Percentiles rank a stretch among this genome's conserved stretches.
Evolutionary conservation across 2,888 invertebrate species (phyloP).

Genomic region (Scaptomyza reducta): DNA sequence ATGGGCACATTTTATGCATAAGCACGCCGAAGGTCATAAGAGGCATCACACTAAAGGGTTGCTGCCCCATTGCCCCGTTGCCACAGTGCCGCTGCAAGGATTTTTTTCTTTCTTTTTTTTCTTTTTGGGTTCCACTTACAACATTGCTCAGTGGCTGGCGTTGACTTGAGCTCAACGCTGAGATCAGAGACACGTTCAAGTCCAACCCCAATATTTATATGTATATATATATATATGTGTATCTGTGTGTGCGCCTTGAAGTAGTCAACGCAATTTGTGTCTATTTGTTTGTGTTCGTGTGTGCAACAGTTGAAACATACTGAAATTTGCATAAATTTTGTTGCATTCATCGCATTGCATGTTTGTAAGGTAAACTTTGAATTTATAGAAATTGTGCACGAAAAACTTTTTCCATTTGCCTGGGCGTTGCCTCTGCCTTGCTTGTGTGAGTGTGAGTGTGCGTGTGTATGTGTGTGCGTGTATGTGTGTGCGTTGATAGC

Average conservation of each 20-base stretch:
- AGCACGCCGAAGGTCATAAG: conserved; percentile 64
- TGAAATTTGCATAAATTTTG: conserved; percentile 72
- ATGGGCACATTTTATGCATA: conserved; percentile 56
- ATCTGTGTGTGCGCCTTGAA: conserved; percentile 38
- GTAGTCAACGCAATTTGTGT: conserved; percentile 36
- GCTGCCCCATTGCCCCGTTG: conserved; percentile 1
- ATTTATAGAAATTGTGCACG: conserved; percentile 74
- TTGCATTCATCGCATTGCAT: conserved; percentile 31
- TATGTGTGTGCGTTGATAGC: conserved; percentile 51
- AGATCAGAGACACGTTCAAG: conserved; percentile 21
- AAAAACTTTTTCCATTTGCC: conserved; percentile 67
- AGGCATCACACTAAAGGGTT: conserved; percentile 43
- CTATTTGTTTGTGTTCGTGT: conserved; percentile 5
- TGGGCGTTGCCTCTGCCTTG: conserved; percentile 31
- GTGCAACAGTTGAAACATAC: conserved; percentile 73
- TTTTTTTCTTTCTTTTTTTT: too few relatives aligned
- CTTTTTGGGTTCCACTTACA: conserved; percentile 33
- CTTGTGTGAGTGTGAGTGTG: not conserved
- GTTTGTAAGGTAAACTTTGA: conserved; percentile 51
- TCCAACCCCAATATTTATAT: conserved; percentile 19
- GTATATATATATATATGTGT: not conserved
- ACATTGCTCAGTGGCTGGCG: conserved; percentile 21
- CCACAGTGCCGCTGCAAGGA: not conserved
- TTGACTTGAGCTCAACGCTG: conserved; percentile 16
- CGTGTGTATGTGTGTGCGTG: conserved; percentile 4